Conservation (phyloP, 2,113 vertebrate genomes). For the Casuarius casuarius region DNA sequence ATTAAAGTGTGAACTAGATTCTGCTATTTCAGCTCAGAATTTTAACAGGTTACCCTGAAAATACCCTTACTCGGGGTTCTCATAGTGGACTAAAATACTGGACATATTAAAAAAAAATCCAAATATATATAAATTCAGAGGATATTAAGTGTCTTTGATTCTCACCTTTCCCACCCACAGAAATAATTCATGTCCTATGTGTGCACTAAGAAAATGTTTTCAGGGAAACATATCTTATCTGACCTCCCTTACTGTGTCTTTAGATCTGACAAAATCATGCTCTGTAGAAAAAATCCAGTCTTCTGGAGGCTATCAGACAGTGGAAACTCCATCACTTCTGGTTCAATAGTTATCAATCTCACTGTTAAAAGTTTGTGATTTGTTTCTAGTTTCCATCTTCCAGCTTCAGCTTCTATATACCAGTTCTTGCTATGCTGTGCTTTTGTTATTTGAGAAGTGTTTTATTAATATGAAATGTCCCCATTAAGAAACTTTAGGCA, state of each 20-base stretch:
- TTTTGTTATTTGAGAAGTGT: neutral
- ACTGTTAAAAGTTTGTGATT: neutral
- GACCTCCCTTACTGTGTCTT: neutral
- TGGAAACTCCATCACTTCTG: neutral
- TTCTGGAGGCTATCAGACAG: neutral
- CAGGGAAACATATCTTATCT: neutral
- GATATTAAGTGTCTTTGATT: neutral
- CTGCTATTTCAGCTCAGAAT: neutral
- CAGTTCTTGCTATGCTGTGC: neutral
- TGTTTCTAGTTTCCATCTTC: neutral
- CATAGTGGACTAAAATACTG: neutral
- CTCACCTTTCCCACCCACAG: neutral
- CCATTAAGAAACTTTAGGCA: neutral
- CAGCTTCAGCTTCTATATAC: neutral
- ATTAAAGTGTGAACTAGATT: neutral
- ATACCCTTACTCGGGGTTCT: neutral
- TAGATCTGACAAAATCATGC: neutral
- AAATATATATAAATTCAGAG: neutral
- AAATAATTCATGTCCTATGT: neutral
- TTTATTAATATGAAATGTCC: neutral
- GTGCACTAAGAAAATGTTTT: neutral
- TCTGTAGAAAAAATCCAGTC: neutral
- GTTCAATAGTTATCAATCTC: neutral
- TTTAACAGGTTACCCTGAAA: neutral
- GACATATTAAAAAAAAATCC: neutral